These are phyloP conservation scores for Allobates femoralis DNA, from an alignment of 2,797 vertebrate genomes.

Conservation along the genomic window DNA sequence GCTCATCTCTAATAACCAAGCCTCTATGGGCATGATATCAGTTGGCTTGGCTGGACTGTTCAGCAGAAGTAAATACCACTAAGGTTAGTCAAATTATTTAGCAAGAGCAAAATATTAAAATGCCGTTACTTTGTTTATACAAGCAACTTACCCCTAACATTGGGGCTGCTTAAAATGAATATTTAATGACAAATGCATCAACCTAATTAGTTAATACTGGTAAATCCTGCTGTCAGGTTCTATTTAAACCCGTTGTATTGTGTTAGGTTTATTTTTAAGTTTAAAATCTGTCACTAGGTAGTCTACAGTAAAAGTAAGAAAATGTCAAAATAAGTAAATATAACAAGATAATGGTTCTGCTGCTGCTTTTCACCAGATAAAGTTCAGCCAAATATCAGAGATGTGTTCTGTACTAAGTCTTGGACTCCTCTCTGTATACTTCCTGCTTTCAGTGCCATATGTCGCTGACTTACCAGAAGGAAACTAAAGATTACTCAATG, in stretches of 20 bases:
- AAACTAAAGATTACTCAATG: constrained; percentile 53
- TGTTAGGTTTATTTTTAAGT: background rate
- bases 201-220: too few relatives aligned
- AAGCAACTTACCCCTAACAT: too few relatives aligned
- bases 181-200: too few relatives aligned
- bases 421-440: constrained; percentile 37
- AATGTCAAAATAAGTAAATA: constrained; percentile 1
- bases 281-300: background rate
- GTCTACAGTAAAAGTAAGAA: background rate
- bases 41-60: too few relatives aligned
- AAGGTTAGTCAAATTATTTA: too few relatives aligned
- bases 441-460: constrained; percentile 50
- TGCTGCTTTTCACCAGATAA: constrained; percentile 30
- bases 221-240: too few relatives aligned
- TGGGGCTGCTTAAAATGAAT: too few relatives aligned
- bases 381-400: constrained; percentile 37
- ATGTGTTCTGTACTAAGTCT: constrained; percentile 14
- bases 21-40: too few relatives aligned
- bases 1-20: too few relatives aligned
- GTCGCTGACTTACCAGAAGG: constrained; percentile 38
- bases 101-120: too few relatives aligned
- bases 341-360: constrained; percentile 3
- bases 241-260: background rate
- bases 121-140: too few relatives aligned
- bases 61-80: too few relatives aligned